Evolutionary conservation across 2,888 invertebrate species (phyloP).

Genomic region (Campopleginae sp.): DNA sequence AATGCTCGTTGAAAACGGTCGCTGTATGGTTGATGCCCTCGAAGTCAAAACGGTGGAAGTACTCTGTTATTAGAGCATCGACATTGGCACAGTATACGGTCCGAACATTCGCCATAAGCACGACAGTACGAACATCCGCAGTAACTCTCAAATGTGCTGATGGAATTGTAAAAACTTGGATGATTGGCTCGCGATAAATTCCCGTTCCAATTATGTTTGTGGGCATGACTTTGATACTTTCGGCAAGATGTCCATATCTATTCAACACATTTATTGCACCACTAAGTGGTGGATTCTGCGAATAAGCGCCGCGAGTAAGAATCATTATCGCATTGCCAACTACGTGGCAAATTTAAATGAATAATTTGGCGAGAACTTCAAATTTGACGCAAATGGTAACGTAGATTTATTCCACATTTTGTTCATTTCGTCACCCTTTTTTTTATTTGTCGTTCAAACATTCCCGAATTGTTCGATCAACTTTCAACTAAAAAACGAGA

Average conservation of each 20-base stretch:
- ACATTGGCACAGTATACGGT: slow-evolving; percentile 97
- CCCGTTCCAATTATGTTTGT: slow-evolving; percentile 91
- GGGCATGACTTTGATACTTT: slow-evolving; percentile 93
- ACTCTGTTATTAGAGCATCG: slow-evolving; percentile 93
- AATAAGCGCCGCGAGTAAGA: slow-evolving; percentile 66
- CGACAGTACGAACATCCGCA: slow-evolving; percentile 80
- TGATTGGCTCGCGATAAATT: slow-evolving; percentile 88
- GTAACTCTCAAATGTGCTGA: slow-evolving; percentile 66
- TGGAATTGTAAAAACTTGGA: slow-evolving; percentile 85
- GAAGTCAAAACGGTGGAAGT: slow-evolving; percentile 94
- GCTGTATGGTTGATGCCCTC: slow-evolving; percentile 94
- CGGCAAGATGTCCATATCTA: slow-evolving; percentile 91
- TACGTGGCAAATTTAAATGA: too few species aligned
- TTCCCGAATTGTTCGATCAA: too few species aligned
- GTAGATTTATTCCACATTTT: too few species aligned
- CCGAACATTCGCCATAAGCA: slow-evolving; percentile 95
- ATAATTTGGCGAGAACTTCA: too few species aligned
- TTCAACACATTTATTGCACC: slow-evolving; percentile 94
- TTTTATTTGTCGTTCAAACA: too few species aligned
- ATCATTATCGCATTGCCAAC: slow-evolving; percentile 75
- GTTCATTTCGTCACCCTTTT: too few species aligned
- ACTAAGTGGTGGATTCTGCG: slow-evolving; percentile 89
- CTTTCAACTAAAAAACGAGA: too few species aligned
- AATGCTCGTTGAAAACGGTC: slow-evolving; percentile 94
- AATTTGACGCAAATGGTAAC: too few species aligned